Conservation (phyloP, 2,888 invertebrate genomes). For the Drosophila sordidula region DNA sequence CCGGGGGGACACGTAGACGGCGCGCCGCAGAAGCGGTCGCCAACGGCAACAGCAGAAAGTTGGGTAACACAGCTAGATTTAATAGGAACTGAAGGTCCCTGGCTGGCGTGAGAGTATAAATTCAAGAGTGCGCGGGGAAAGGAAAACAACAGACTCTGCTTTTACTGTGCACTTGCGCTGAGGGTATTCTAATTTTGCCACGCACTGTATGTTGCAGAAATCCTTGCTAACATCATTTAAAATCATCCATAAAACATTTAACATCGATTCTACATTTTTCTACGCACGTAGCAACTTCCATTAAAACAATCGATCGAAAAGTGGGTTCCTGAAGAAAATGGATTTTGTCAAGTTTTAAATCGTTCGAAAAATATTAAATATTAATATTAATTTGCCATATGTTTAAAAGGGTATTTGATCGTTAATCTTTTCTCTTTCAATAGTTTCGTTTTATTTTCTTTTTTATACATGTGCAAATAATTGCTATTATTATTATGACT, state of each 20-base stretch:
- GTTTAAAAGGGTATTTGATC: too few species aligned
- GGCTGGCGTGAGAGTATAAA: not conserved
- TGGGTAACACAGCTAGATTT: conserved; percentile 1
- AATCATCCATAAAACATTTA: too few species aligned
- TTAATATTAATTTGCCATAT: too few species aligned
- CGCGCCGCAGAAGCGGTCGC: conserved; percentile 10
- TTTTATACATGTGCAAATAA: not conserved
- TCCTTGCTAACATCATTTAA: not conserved
- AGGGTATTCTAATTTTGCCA: conserved; percentile 10
- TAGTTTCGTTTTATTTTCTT: too few species aligned
- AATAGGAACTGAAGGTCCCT: not conserved
- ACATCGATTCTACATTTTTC: too few species aligned
- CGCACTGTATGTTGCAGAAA: conserved; percentile 3
- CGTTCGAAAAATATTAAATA: too few species aligned
- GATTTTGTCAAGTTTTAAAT: too few species aligned
- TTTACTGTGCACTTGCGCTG: not conserved
- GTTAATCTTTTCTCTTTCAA: too few species aligned
- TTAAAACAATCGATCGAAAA: too few species aligned
- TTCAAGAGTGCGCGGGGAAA: not conserved
- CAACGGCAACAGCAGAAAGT: conserved; percentile 13
- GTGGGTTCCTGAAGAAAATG: too few species aligned
- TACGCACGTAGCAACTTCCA: too few species aligned
- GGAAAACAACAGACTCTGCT: not conserved
- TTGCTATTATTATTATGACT: not conserved
- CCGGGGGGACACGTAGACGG: conserved; percentile 27